These are phyloP conservation scores for Sebastes elongatus DNA, from an alignment of 2,797 vertebrate genomes.

Conservation along the genomic window DNA sequence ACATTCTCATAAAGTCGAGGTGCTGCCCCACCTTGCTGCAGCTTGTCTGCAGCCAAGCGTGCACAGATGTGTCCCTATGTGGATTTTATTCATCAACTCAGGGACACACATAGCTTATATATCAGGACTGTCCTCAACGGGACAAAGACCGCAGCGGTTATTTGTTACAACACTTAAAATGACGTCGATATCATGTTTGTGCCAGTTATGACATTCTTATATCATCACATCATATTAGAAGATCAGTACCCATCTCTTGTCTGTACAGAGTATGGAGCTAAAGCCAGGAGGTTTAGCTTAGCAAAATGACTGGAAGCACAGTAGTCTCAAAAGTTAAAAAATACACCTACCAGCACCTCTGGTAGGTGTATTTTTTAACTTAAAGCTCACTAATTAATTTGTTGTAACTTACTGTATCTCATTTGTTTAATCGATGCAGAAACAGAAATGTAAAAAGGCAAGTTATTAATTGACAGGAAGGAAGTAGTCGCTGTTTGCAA, in stretches of 20 bases:
- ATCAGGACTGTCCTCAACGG: not conserved
- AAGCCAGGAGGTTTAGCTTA: not conserved
- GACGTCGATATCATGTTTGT: not conserved
- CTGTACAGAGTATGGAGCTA: not conserved
- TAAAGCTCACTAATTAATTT: not conserved
- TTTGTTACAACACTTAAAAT: not conserved
- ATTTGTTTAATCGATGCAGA: not conserved
- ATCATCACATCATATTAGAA: not conserved
- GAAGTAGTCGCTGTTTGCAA: not conserved
- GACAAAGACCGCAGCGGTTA: not conserved
- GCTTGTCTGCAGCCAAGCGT: conserved; percentile 63
- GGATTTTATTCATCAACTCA: conserved; percentile 37
- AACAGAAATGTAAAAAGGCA: not conserved
- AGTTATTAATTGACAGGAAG: not conserved
- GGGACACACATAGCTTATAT: not conserved
- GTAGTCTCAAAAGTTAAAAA: not conserved
- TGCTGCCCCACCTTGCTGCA: conserved; percentile 65
- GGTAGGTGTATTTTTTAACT: too few relatives aligned
- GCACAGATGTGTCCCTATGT: conserved; percentile 31
- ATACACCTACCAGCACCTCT: not conserved
- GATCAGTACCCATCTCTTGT: not conserved
- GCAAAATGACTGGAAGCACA: not conserved
- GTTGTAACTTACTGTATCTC: not conserved
- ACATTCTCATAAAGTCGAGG: conserved; percentile 61
- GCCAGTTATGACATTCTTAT: not conserved